A percentile compares a stretch with the other conserved stretches of the same genome.
Conservation (phyloP, 2,113 vertebrate species). For the Alethe diademata region DNA sequence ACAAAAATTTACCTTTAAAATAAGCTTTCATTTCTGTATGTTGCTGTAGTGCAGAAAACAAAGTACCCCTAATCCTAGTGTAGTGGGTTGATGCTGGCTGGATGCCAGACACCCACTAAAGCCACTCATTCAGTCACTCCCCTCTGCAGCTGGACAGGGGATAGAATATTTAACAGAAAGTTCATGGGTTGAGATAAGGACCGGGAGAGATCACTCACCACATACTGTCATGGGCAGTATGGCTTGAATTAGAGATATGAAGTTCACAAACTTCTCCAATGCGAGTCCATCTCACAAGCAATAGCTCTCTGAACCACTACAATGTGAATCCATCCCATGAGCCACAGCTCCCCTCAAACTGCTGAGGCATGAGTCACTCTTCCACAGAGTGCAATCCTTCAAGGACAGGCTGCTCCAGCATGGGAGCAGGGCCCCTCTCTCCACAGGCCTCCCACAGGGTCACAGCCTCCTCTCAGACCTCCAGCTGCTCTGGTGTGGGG, state of each 20-base stretch:
- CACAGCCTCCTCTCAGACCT: no score
- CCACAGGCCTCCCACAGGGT: accelerated
- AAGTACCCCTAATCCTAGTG: background rate
- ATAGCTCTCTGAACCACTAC: background rate
- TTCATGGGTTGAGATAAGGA: background rate
- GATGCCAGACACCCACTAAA: background rate
- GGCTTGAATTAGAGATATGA: accelerated
- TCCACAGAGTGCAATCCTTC: background rate
- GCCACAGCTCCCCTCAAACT: accelerated
- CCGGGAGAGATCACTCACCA: background rate
- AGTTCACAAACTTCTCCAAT: background rate
- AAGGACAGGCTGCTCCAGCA: background rate
- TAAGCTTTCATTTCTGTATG: background rate
- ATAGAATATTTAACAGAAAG: background rate
- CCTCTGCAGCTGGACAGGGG: background rate
- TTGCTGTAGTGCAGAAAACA: background rate
- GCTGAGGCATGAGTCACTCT: background rate
- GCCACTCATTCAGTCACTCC: background rate
- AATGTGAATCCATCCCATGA: background rate
- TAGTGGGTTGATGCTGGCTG: background rate
- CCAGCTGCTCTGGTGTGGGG: background rate
- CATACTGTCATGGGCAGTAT: background rate
- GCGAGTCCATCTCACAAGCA: background rate
- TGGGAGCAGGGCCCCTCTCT: background rate
- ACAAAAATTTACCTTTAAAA: background rate